A percentile compares a stretch with the other conserved stretches of the same genome.
Conservation (phyloP, 2,797 vertebrate species). For the Microctenopoma stevenorrisi region DNA sequence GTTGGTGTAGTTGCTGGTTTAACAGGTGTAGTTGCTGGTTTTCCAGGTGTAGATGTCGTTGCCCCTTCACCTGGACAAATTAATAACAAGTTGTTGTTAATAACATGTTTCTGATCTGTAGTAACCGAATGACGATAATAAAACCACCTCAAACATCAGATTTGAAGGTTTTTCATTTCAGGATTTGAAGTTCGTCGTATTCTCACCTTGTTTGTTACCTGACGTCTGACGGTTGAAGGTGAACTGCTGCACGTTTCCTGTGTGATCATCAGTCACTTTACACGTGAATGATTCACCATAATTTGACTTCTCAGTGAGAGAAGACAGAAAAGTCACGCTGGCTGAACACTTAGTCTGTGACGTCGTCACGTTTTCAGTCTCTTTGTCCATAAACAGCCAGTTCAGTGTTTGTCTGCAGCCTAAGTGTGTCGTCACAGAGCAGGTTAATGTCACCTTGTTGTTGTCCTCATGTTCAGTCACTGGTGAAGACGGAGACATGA, state of each 20-base stretch:
- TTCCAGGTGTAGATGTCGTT: too few relatives aligned
- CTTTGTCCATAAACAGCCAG: neutral
- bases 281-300: neutral
- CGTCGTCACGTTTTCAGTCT: neutral
- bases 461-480: accelerated
- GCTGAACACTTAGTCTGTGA: neutral
- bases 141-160: too few relatives aligned
- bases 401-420: neutral
- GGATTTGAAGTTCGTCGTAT: neutral
- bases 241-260: neutral
- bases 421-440: accelerated
- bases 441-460: accelerated
- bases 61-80: too few relatives aligned
- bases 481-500: neutral
- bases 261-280: neutral
- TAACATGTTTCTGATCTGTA: too few relatives aligned
- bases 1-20: too few relatives aligned
- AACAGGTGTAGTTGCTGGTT: too few relatives aligned
- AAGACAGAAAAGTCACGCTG: neutral
- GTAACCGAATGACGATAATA: too few relatives aligned
- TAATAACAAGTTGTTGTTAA: too few relatives aligned
- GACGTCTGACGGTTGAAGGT: neutral
- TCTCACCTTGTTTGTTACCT: neutral
- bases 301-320: neutral
- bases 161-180: neutral